Evolutionary conservation across 2,888 invertebrate species (phyloP).

Genomic region (Cerastoderma edule): DNA sequence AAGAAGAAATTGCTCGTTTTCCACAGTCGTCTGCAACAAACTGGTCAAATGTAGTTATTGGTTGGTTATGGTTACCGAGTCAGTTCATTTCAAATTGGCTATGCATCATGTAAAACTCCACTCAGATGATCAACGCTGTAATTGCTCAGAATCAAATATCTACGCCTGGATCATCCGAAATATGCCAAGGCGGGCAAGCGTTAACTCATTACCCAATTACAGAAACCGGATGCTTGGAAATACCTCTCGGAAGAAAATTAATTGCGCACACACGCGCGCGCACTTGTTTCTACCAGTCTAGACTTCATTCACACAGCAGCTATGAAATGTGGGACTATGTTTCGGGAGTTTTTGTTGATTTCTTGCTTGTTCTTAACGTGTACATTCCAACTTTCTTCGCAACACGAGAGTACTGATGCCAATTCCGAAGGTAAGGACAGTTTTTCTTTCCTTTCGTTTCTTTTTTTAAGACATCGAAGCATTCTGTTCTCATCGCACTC

Average conservation of each 20-base stretch:
- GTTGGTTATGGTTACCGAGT: too few species aligned
- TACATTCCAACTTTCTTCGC: not conserved
- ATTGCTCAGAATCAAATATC: too few species aligned
- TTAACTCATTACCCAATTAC: constrained; percentile 2
- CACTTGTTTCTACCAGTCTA: not conserved
- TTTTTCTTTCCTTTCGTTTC: not conserved
- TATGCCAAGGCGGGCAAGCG: too few species aligned
- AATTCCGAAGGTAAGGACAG: not conserved
- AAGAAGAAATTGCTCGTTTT: too few species aligned
- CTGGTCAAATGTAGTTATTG: too few species aligned
- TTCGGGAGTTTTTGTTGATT: not conserved
- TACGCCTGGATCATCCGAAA: too few species aligned
- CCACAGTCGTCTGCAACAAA: too few species aligned
- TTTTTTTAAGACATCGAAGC: not conserved
- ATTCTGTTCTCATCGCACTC: too few species aligned
- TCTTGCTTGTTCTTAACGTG: not conserved
- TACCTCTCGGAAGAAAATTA: not conserved
- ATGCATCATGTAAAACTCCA: too few species aligned
- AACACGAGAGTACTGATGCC: not conserved
- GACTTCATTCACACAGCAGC: not conserved
- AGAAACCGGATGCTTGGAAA: constrained; percentile 4
- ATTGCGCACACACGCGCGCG: constrained; percentile 7
- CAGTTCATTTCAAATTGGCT: too few species aligned
- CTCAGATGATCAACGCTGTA: too few species aligned
- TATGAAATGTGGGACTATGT: not conserved